These are phyloP conservation scores for Orchesellides sinensis DNA, from an alignment of 2,888 invertebrate genomes.

Conservation along the genomic window DNA sequence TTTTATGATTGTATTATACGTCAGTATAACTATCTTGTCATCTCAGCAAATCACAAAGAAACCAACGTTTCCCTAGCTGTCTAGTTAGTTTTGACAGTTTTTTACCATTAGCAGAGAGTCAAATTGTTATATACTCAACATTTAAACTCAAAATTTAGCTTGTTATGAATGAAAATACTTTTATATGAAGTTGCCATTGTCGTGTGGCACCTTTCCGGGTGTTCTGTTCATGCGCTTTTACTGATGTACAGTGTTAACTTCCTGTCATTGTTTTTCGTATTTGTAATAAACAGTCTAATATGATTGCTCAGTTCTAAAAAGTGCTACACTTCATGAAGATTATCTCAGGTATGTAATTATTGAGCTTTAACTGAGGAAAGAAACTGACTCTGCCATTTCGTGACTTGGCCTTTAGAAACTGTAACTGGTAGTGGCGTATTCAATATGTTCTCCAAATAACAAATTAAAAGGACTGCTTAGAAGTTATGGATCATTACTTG, in stretches of 20 bases:
- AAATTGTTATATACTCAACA: not conserved
- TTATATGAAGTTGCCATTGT: slow-evolving; percentile 16
- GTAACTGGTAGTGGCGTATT: slow-evolving; percentile 11
- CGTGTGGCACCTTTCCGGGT: slow-evolving; percentile 42
- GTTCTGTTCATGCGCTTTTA: slow-evolving; percentile 38
- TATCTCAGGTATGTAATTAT: not conserved
- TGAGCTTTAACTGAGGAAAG: not conserved
- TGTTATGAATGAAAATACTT: slow-evolving; percentile 9
- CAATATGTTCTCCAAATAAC: slow-evolving; percentile 33
- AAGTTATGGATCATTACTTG: not conserved
- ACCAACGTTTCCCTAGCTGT: slow-evolving; percentile 46
- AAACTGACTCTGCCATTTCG: slow-evolving; percentile 34
- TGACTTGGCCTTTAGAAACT: slow-evolving; percentile 51
- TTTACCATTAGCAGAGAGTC: too few relatives aligned
- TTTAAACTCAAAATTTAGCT: not conserved
- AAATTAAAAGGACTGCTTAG: slow-evolving; percentile 21
- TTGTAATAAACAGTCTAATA: too few relatives aligned
- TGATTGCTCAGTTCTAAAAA: slow-evolving; percentile 26
- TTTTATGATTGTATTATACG: slow-evolving; percentile 61
- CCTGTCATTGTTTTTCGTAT: slow-evolving; percentile 57
- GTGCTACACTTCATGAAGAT: slow-evolving; percentile 30
- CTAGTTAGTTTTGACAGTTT: slow-evolving; percentile 63
- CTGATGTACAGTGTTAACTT: slow-evolving; percentile 44
- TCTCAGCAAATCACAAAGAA: slow-evolving; percentile 61
- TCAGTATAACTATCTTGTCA: slow-evolving; percentile 41